A percentile compares a stretch with the other conserved stretches of the same genome.
Evolutionary conservation across 2,113 vertebrate genomes (phyloP).

Genomic region (Stigmatopora nigra): DNA sequence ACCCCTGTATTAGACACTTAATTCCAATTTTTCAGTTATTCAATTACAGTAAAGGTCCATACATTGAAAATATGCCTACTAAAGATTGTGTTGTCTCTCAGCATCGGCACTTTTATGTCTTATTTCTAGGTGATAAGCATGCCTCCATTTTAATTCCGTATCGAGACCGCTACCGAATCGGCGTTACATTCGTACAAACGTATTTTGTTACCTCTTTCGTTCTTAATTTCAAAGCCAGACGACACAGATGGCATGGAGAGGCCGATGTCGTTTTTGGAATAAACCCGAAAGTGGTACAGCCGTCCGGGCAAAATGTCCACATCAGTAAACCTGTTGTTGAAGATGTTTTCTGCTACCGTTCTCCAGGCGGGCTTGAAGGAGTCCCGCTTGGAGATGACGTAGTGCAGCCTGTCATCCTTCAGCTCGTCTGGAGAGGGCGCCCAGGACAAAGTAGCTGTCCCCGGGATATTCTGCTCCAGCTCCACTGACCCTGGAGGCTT

Average conservation of each 20-base stretch:
- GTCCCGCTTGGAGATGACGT: conserved; percentile 74
- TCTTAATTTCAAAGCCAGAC: conserved; percentile 67
- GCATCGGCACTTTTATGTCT: too few relatives aligned
- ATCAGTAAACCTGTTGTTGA: conserved; percentile 81
- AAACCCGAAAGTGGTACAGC: conserved; percentile 82
- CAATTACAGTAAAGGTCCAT: too few relatives aligned
- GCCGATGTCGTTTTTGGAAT: conserved; percentile 82
- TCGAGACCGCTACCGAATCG: too few relatives aligned
- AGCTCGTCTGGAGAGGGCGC: conserved; percentile 79
- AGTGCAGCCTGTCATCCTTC: conserved; percentile 71
- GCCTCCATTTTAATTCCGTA: too few relatives aligned
- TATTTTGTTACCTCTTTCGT: conserved; percentile 58
- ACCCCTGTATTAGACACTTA: too few relatives aligned
- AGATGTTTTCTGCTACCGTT: conserved; percentile 71
- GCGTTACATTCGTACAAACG: too few relatives aligned
- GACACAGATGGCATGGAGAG: conserved; percentile 74
- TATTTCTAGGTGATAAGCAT: too few relatives aligned
- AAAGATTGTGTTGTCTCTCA: too few relatives aligned
- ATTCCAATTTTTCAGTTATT: too few relatives aligned
- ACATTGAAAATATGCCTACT: too few relatives aligned
- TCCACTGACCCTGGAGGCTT: conserved; percentile 74
- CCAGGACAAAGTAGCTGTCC: conserved; percentile 81
- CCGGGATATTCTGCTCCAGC: conserved; percentile 74
- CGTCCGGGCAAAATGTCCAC: conserved; percentile 73
- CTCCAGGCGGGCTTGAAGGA: conserved; percentile 70